These are phyloP conservation scores for Morus bassanus DNA, from an alignment of 2,797 vertebrate genomes.

Conservation along the genomic window DNA sequence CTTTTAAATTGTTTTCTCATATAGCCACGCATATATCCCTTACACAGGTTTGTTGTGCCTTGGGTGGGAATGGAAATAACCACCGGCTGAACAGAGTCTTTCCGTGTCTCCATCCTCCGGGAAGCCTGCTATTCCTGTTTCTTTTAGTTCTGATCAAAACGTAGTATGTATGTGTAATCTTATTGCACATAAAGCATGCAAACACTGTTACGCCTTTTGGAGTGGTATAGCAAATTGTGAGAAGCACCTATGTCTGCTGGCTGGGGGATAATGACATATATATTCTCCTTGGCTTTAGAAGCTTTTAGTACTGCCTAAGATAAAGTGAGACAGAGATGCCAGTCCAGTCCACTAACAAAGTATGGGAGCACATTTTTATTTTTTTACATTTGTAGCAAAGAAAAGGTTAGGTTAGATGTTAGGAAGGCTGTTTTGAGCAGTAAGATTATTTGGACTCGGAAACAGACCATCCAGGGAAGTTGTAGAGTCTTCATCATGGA, in stretches of 20 bases:
- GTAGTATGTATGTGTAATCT: background rate
- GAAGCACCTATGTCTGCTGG: background rate
- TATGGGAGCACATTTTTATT: background rate
- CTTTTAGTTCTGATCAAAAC: slow-evolving; percentile 18
- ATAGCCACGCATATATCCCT: background rate
- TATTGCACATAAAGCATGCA: background rate
- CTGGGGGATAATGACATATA: background rate
- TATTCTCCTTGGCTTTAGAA: background rate
- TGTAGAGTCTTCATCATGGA: background rate
- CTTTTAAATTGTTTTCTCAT: background rate
- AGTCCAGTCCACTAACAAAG: background rate
- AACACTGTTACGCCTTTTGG: background rate
- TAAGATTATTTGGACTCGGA: background rate
- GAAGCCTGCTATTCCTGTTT: slow-evolving; percentile 27
- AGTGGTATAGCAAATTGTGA: background rate
- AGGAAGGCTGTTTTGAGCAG: background rate
- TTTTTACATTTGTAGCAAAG: background rate
- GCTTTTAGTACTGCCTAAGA: background rate
- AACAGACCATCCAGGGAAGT: background rate
- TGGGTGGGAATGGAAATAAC: background rate
- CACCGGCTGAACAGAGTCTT: background rate
- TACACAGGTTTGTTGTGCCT: background rate
- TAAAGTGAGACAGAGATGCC: background rate
- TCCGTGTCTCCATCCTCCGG: background rate
- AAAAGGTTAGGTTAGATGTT: background rate